Percentiles rank a stretch among this genome's conserved stretches.
Evolutionary conservation across 2,888 invertebrate genomes (phyloP).

Genomic region (Mellilla xanthometata): DNA sequence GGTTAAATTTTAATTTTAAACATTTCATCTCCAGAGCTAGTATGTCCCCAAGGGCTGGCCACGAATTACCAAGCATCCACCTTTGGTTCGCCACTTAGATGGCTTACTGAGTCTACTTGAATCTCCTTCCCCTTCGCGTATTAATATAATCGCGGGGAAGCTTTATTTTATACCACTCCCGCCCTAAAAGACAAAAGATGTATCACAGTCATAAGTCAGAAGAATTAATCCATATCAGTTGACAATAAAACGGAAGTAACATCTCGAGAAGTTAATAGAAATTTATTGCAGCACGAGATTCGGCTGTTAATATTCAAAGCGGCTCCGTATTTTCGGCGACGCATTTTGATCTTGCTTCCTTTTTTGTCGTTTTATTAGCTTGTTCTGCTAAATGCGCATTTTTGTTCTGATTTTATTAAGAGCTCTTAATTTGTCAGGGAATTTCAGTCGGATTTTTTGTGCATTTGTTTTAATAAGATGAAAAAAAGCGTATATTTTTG

Average conservation of each 20-base stretch:
- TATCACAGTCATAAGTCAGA: slow-evolving; percentile 82
- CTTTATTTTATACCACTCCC: slow-evolving; percentile 74
- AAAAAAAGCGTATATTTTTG: no score
- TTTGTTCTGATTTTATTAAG: slow-evolving; percentile 14
- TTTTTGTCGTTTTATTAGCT: slow-evolving; percentile 19
- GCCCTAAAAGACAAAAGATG: slow-evolving; percentile 68
- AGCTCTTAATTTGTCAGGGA: no score
- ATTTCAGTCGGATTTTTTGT: no score
- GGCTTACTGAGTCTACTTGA: slow-evolving; percentile 64
- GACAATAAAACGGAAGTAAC: slow-evolving; percentile 78
- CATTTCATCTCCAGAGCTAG: slow-evolving; percentile 18
- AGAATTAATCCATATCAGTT: slow-evolving; percentile 80
- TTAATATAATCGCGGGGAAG: slow-evolving; percentile 78
- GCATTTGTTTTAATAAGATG: no score
- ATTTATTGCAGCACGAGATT: slow-evolving; percentile 66
- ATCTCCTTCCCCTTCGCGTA: slow-evolving; percentile 68
- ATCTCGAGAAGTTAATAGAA: slow-evolving; percentile 77
- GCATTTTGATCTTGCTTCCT: slow-evolving; percentile 18
- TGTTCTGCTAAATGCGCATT: slow-evolving; percentile 16
- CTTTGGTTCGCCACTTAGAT: slow-evolving; percentile 58
- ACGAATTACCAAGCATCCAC: slow-evolving; percentile 42
- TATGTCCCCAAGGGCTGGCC: slow-evolving; percentile 29
- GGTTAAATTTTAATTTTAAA: slow-evolving; percentile 10
- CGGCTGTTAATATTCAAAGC: slow-evolving; percentile 26
- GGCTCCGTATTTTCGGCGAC: slow-evolving; percentile 23